Evolutionary conservation across 1,140 invertebrate species (phyloP), one percentile per base, ranked within the genome.

Genomic region (Drosophila quadrilineata): DNA sequence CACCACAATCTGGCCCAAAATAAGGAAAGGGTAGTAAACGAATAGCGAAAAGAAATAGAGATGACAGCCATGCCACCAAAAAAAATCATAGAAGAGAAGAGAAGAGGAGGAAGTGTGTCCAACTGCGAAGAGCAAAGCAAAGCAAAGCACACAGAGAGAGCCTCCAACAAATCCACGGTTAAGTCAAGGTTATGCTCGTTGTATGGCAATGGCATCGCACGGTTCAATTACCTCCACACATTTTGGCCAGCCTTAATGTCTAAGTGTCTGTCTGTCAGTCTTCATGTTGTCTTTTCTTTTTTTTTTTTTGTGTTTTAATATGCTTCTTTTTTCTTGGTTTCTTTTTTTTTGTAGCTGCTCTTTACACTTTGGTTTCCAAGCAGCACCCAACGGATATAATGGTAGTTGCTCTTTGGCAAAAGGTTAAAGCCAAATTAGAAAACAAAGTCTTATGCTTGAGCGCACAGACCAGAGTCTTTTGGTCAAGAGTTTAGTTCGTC

Each of bases 381-480:
- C n/a, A n/a, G 45, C 56, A n/a, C 63, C 14, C 57, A 41, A 49
- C 57, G 53, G 60, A 41, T 67, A n/a, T n/a, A 54, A 31, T 67
- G 38, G 26, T 12, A 54, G 36, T 49, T 38, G 60, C 38, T 35
- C 68, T 66, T 73, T 70, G 67, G 65, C 75, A 71, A 76, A n/a
- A 84, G 72, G 77, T 82, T 82, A 70, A 66, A 73, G 73, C 63
- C 77, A 77, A 82, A 82, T 84, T 76, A 70, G 69, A 77, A 76
- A 82, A 84, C 69, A 82, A 63, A 77, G 73, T 69, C 73, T 45
- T 70, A 84, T 85, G 77, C 70, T 84, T 85, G 73, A 70, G 59
- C 54, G 69, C 58, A 53, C 77, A 70, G 64, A 41, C 77, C 70
- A 84, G 76, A 80, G 24, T 49, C 53, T 49, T n/a, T 52, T 66